A percentile compares a stretch with the other conserved stretches of the same genome.
Conservation (phyloP, 1,140 invertebrate genomes). For the Muscidifurax raptorellus region DNA sequence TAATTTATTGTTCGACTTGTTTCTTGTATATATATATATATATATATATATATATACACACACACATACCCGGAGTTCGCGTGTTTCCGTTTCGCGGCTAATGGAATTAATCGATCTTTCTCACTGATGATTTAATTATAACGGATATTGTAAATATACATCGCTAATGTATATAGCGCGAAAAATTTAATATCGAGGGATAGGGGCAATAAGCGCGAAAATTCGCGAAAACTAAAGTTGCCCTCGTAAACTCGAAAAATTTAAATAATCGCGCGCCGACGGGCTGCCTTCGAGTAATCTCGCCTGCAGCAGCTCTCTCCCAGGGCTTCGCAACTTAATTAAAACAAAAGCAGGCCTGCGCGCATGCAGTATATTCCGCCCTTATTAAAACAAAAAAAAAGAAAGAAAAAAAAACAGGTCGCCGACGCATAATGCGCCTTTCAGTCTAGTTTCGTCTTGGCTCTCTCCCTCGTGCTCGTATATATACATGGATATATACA, state of each 20-base stretch:
- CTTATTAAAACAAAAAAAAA: slow-evolving; percentile 41
- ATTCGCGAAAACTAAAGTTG: background rate
- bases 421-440: slow-evolving; percentile 62
- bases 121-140: slow-evolving; percentile 18
- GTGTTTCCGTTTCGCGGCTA: background rate
- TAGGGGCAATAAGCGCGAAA: background rate
- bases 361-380: slow-evolving; percentile 39
- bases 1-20: slow-evolving; percentile 63
- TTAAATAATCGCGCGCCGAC: background rate
- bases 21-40: too few relatives aligned
- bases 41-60: slow-evolving; percentile 16
- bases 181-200: background rate
- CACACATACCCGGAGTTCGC: slow-evolving; percentile 20
- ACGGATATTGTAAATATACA: too few relatives aligned
- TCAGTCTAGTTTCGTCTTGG: slow-evolving; percentile 59
- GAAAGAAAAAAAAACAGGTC: slow-evolving; percentile 6
- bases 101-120: slow-evolving; percentile 9
- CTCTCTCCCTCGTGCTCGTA: slow-evolving; percentile 37
- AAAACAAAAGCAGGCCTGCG: background rate
- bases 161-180: background rate
- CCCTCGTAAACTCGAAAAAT: background rate
- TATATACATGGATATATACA: slow-evolving; percentile 5
- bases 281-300: background rate
- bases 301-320: too few relatives aligned
- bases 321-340: background rate